Evolutionary conservation across 1,140 invertebrate genomes (phyloP).

Genomic region (Triops cancriformis): DNA sequence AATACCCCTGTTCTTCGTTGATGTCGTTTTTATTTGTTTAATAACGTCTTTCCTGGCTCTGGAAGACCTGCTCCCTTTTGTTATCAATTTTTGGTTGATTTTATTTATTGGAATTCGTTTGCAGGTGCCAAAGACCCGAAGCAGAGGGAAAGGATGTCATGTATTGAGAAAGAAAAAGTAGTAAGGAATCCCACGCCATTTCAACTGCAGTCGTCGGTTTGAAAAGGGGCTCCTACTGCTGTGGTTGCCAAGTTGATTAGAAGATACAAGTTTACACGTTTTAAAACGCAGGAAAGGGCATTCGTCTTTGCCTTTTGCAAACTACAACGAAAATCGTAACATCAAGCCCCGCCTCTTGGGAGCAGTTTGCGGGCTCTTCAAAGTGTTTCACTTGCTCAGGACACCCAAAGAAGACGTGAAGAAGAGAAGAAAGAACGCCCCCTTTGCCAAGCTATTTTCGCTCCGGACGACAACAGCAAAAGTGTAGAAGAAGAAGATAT

Average conservation of each 20-base stretch:
- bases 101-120: neutral
- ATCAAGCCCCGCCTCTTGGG: neutral
- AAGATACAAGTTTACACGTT: neutral
- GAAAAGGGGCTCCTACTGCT: neutral
- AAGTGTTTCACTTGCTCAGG: neutral
- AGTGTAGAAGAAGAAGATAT: neutral
- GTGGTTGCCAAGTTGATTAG: neutral
- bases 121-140: slow-evolving; percentile 3
- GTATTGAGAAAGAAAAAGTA: neutral
- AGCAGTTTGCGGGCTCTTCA: neutral
- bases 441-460: slow-evolving; percentile 3
- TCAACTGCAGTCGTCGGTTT: neutral
- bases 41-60: too few species aligned
- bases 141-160: neutral
- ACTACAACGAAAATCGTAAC: too few species aligned
- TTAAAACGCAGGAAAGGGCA: neutral
- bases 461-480: neutral
- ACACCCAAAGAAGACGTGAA: neutral
- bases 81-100: neutral
- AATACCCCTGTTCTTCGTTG: neutral
- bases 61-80: neutral
- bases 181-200: neutral
- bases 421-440: neutral
- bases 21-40: too few species aligned
- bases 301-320: neutral